Percentiles rank a stretch among this genome's conserved stretches.
Conservation (phyloP, 1,140 invertebrate species). For the Heliconius hermathena region DNA sequence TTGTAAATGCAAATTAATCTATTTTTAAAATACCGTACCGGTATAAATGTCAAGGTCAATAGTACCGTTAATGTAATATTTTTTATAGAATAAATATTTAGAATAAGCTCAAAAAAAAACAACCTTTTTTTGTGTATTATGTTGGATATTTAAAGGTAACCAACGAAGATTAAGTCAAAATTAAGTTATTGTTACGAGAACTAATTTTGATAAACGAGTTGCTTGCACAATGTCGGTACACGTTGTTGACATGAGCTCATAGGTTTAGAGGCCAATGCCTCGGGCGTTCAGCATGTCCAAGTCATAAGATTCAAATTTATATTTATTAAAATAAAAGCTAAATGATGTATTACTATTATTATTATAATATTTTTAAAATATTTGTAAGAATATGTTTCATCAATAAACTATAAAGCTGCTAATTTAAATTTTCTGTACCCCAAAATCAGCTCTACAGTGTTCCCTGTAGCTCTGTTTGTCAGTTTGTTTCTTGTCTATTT, state of each 20-base stretch:
- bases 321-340: not conserved
- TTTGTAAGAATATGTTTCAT: not conserved
- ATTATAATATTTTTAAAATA: not conserved
- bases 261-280: slow-evolving; percentile 31
- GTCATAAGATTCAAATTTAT: slow-evolving; percentile 3
- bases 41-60: not conserved
- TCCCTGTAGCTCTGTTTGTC: no score
- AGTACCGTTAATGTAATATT: not conserved
- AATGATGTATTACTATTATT: not conserved
- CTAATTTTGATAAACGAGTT: slow-evolving; percentile 22
- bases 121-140: not conserved
- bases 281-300: slow-evolving; percentile 9
- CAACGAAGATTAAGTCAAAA: slow-evolving; percentile 1
- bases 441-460: no score
- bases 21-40: not conserved
- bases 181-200: slow-evolving; percentile 27
- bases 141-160: no score
- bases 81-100: no score
- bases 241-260: slow-evolving; percentile 22
- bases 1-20: not conserved
- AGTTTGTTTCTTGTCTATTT: no score
- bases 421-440: no score
- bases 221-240: slow-evolving; percentile 20
- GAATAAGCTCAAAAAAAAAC: no score
- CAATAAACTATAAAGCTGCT: no score